phyloP scores from a whole-genome alignment of 2,888 invertebrate species.

The Lamellibrachia columna region DNA sequence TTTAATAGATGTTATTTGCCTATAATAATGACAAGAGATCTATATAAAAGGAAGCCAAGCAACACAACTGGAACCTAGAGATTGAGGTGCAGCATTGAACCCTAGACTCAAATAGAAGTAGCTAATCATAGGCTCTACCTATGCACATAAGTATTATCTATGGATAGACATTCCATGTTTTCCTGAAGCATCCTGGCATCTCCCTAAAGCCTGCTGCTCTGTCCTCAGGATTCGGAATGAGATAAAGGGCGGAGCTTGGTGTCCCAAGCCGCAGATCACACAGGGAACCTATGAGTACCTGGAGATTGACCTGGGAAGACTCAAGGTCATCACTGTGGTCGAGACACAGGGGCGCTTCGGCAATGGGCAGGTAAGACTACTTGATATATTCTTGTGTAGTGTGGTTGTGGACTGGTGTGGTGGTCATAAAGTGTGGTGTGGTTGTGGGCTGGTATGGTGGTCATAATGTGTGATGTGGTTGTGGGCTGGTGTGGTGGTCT shows the following conservation, averaged over 20 bases:
- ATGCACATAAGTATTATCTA: not conserved
- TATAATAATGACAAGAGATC: too few relatives aligned
- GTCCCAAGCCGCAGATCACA: constrained; percentile 83
- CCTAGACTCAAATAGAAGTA: too few relatives aligned
- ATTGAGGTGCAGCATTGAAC: too few relatives aligned
- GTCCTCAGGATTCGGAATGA: constrained; percentile 75
- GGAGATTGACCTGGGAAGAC: constrained; percentile 1
- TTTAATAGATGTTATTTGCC: too few relatives aligned
- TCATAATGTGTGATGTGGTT: too few relatives aligned
- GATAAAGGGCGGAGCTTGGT: constrained; percentile 90
- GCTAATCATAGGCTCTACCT: not conserved
- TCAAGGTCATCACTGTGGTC: constrained; percentile 4
- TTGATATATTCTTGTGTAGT: not conserved
- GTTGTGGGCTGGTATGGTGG: too few relatives aligned
- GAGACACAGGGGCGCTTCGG: constrained; percentile 22
- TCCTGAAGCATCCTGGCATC: not conserved
- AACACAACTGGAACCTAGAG: too few relatives aligned
- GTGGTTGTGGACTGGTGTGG: too few relatives aligned
- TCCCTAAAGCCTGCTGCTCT: not conserved
- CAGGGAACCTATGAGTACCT: constrained; percentile 73
- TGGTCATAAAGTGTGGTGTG: too few relatives aligned
- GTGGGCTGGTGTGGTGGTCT: too few relatives aligned
- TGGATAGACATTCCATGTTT: not conserved
- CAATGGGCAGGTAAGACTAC: not conserved
- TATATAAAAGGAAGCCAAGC: too few relatives aligned